A percentile compares a stretch with the other conserved stretches of the same genome.
phyloP scores from a whole-genome alignment of 2,113 vertebrate genomes.

The Hucho hucho region DNA sequence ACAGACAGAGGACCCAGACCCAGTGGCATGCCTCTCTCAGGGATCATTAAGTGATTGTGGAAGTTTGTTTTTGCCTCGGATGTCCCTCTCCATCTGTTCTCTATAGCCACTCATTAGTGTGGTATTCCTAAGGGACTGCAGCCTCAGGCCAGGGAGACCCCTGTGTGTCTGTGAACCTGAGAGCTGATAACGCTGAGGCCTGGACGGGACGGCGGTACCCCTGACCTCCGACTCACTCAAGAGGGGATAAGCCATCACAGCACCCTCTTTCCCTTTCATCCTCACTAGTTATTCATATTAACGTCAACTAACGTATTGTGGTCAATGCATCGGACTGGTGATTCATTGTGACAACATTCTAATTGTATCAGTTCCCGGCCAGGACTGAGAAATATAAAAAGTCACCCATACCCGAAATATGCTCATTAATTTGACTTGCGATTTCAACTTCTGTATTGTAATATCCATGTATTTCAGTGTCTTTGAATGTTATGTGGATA shows the following conservation, averaged over 20 bases:
- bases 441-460: too few species aligned
- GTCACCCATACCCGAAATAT: too few species aligned
- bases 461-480: too few species aligned
- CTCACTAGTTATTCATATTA: background rate
- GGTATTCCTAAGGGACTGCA: slow-evolving; percentile 58
- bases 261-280: slow-evolving; percentile 6
- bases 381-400: too few species aligned
- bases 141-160: slow-evolving; percentile 55
- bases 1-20: slow-evolving; percentile 15
- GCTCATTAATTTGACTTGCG: too few species aligned
- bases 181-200: slow-evolving; percentile 63
- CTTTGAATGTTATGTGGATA: too few species aligned
- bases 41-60: slow-evolving; percentile 65
- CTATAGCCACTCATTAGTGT: slow-evolving; percentile 66
- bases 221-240: slow-evolving; percentile 38
- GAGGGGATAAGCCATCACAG: slow-evolving; percentile 32
- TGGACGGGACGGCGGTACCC: slow-evolving; percentile 38
- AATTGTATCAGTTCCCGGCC: too few species aligned
- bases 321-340: too few species aligned
- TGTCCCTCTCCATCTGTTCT: slow-evolving; percentile 67
- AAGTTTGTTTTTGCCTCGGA: slow-evolving; percentile 64
- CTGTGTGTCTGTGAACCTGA: slow-evolving; percentile 64
- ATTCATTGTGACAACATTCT: too few species aligned
- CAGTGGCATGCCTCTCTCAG: slow-evolving; percentile 47
- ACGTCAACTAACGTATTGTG: background rate